A percentile compares a stretch with the other conserved stretches of the same genome.
phyloP scores from a whole-genome alignment of 2,113 vertebrate genomes.

The Daphoenositta chrysoptera region DNA sequence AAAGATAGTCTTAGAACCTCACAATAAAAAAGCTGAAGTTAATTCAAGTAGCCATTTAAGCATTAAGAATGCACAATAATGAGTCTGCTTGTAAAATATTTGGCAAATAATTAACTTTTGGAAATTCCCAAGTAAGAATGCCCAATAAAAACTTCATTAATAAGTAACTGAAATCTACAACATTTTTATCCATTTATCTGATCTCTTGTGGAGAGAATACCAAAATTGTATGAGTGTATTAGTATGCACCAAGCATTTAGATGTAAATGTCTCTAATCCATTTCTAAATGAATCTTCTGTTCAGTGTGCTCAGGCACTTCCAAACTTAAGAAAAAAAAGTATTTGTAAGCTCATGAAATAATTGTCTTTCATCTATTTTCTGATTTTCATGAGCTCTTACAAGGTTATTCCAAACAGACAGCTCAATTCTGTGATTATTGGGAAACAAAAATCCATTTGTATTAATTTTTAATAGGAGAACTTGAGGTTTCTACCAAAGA shows the following conservation, averaged over 20 bases:
- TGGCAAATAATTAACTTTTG: neutral
- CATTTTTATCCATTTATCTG: neutral
- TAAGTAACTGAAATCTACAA: neutral
- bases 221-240: slow-evolving; percentile 20
- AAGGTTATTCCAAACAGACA: neutral
- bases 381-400: neutral
- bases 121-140: neutral
- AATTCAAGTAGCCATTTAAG: neutral
- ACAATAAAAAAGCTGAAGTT: neutral
- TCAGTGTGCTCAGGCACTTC: neutral
- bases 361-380: neutral
- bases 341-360: neutral
- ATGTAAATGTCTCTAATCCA: slow-evolving; percentile 45
- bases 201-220: neutral
- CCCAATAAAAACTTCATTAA: neutral
- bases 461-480: neutral
- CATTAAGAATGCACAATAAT: neutral
- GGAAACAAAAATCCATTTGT: neutral
- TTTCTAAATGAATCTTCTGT: slow-evolving; percentile 53
- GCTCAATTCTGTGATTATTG: neutral
- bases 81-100: neutral
- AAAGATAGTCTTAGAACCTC: neutral
- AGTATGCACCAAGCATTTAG: slow-evolving; percentile 18
- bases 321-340: slow-evolving; percentile 5
- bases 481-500: neutral